These are phyloP conservation scores for Phaethornis superciliosus DNA, from an alignment of 2,113 vertebrate species.

Conservation along the genomic window DNA sequence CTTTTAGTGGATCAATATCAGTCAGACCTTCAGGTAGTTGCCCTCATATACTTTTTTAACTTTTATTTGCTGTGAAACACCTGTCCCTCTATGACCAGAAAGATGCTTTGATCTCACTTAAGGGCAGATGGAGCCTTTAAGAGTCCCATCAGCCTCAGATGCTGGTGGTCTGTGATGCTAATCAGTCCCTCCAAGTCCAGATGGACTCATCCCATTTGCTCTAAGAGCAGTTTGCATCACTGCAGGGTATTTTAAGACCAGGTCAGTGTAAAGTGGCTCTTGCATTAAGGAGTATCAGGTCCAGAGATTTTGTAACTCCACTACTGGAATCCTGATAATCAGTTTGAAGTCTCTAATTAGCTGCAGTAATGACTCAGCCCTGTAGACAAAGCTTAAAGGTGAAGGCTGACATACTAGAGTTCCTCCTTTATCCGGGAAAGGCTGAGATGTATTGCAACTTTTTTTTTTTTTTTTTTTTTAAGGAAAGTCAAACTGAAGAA, in stretches of 20 bases:
- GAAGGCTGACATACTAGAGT: not conserved
- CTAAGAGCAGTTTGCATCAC: not conserved
- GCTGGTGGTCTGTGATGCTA: not conserved
- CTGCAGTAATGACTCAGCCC: conserved; percentile 35
- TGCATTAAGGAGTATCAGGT: conserved; percentile 37
- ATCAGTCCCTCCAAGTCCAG: not conserved
- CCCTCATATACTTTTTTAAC: not conserved
- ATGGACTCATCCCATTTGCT: not conserved
- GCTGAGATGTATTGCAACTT: not conserved
- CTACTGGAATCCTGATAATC: conserved; percentile 59
- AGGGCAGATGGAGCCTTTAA: not conserved
- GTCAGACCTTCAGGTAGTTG: not conserved
- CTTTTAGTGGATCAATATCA: not conserved
- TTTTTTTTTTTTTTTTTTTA: not conserved
- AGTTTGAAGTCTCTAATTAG: conserved; percentile 61
- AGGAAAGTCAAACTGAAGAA: not conserved
- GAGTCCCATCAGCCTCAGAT: not conserved
- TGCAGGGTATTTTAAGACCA: not conserved
- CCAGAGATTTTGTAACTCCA: conserved; percentile 27
- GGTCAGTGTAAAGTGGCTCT: conserved; percentile 52
- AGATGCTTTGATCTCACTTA: not conserved
- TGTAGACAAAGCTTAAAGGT: conserved; percentile 24
- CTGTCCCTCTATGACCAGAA: not conserved
- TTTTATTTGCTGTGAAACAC: not conserved
- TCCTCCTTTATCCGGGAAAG: not conserved